Conservation (phyloP, 2,113 vertebrate species). For the Spheniscus mendiculus region DNA sequence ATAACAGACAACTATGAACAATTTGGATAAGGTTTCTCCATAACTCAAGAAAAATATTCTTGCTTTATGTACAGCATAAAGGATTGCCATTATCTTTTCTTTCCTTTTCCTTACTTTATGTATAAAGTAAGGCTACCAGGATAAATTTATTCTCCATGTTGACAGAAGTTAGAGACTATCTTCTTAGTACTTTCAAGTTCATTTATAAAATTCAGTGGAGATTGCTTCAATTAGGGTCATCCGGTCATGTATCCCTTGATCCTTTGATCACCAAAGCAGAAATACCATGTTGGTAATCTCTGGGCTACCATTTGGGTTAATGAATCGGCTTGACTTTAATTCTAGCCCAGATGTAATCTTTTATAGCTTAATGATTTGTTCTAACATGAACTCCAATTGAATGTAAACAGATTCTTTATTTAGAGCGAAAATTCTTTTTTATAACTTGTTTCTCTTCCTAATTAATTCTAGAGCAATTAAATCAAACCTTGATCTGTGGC, state of each 20-base stretch:
- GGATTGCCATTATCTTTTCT: neutral
- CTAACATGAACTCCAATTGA: constrained; percentile 62
- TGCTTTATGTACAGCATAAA: neutral
- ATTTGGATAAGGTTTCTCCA: constrained; percentile 12
- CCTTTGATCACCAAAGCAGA: constrained; percentile 61
- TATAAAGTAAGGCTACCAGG: neutral
- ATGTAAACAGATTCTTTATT: constrained; percentile 70
- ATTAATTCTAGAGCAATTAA: constrained; percentile 75
- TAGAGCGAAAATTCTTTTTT: constrained; percentile 66
- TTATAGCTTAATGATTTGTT: constrained; percentile 72
- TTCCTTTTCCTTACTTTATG: neutral
- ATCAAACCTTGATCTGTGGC: constrained; percentile 66
- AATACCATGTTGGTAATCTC: constrained; percentile 64
- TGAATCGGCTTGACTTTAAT: constrained; percentile 76
- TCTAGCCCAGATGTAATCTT: constrained; percentile 75
- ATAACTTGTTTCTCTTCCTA: constrained; percentile 72
- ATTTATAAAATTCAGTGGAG: constrained; percentile 41
- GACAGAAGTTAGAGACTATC: constrained; percentile 19
- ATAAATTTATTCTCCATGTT: neutral
- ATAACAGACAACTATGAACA: constrained; percentile 54
- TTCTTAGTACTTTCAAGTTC: constrained; percentile 36
- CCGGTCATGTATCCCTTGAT: constrained; percentile 61
- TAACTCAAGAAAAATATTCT: constrained; percentile 21
- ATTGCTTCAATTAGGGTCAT: constrained; percentile 72
- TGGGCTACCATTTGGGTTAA: constrained; percentile 71